Evolutionary conservation across 2,113 vertebrate genomes (phyloP), one percentile per base, ranked within the genome.

Genomic region (Coptodon rendalli): DNA sequence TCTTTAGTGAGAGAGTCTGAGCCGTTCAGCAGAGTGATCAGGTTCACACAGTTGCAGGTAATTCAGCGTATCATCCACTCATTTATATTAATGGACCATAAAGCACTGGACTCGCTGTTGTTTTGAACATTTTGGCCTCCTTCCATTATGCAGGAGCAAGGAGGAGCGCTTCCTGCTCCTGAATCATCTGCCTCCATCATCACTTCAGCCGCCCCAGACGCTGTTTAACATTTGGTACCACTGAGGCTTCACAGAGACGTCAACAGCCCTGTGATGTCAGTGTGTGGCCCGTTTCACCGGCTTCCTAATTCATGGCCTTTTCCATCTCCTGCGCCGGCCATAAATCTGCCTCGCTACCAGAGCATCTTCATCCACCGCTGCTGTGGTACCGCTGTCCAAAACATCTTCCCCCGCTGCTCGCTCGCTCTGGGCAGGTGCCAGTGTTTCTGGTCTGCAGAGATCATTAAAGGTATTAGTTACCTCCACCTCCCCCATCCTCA

Each of bases 381-480:
- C 54, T 17, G 14, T 2, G 34, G 89, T 17, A 43, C n/a, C 9
- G 11, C 86, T 4, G 84, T 91, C 95, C 92, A 91, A 53, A 91
- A 86, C 86, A 27, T 52, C 61, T 86, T 84, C 92, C 89, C 73
- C 88, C 17, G 3, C 78, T 27, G 14, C 76, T 16, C 19, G 19
- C 56, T 92, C 89, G 17, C 17, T 78, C 73, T 78, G 71, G 43
- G 43, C 71, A 50, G 71, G 43, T 78, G 73, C 73, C 73, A 78
- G 73, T 52, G 73, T 50, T n/a, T 78, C 29, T 95, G 83, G 91
- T 95, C 95, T 95, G 95, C 86, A 92, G 87, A 91, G 92, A 92
- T 93, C 93, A 95, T 95, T 95, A 94, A 89, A 91, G 88, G 93
- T 94, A 92, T 94, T 89, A 91, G 80, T 93, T 93, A 85, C 89